Conservation (phyloP, 2,888 invertebrate genomes). For the Branchellion lobata region DNA sequence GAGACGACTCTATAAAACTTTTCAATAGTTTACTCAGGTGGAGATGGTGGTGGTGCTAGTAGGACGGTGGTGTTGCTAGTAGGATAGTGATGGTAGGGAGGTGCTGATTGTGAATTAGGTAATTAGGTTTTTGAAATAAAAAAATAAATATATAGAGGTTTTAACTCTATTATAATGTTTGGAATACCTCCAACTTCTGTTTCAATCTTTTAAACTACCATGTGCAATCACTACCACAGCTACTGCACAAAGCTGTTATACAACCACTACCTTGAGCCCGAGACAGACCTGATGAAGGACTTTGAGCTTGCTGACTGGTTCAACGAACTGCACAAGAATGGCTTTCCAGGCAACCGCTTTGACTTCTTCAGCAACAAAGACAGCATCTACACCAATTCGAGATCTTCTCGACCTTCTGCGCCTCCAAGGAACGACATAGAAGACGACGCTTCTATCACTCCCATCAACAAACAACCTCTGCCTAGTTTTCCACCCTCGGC, state of each 20-base stretch:
- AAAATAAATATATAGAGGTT: too few species aligned
- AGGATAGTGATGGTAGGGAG: too few species aligned
- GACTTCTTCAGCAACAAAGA: neutral
- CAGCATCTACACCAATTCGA: neutral
- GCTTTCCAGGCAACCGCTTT: conserved; percentile 36
- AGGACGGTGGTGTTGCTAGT: too few species aligned
- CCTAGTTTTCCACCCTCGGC: neutral
- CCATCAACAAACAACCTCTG: neutral
- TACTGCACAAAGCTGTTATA: conserved; percentile 20
- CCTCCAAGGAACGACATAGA: neutral
- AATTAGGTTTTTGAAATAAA: too few species aligned
- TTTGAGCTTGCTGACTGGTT: conserved; percentile 29
- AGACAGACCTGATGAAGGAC: conserved; percentile 14
- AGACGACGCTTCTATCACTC: too few species aligned
- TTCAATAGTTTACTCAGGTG: conserved; percentile 48
- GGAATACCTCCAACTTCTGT: too few species aligned
- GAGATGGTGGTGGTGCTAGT: too few species aligned
- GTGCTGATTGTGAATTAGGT: too few species aligned
- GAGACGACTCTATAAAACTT: conserved; percentile 50
- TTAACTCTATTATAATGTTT: too few species aligned
- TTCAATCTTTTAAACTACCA: too few species aligned
- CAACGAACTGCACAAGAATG: conserved; percentile 6
- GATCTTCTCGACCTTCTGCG: neutral
- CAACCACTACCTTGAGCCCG: conserved; percentile 1
- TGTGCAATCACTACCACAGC: too few species aligned